Base-by-base conservation (phyloP, 1,140 invertebrate species). In the Proctacanthus coquilletti region DNA sequence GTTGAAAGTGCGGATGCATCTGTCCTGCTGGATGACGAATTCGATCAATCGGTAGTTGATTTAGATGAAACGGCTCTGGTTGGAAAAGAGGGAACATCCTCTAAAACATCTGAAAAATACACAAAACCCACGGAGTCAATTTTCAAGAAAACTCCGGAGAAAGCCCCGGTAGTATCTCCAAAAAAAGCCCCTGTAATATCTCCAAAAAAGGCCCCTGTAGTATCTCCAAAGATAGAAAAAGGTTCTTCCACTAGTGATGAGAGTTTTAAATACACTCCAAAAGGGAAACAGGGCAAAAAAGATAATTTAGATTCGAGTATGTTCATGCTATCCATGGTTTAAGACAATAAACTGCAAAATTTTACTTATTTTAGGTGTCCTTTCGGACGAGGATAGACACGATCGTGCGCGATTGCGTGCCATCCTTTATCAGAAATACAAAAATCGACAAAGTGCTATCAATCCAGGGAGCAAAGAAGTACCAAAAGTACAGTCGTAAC, bases 401-500 rank as follows among this genome's bases (percentile, higher is more conserved):
- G 71, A 80, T 52, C 74, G 72, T 39, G 74, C 71, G 48, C 68
- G 72, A 41, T 56, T 77, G 49, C 66, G 66, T 27, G 66, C 66
- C 5, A 61, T 62, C n/a, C 54, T 74, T 18, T 85, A 84, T 52
- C 68, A 78, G 25, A 68, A 72, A 39, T 89, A 80, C 53, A 64
- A 82, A 23, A 71, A 82, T 42, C 68, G 84, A 51, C 71, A 72
- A 39, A 80, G 77, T 18, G 84, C 85, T 6, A 70, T 74, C 49
- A 69, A 86, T 64, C 74, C 79, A 10, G 87, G 86, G 6, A 66
- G 72, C 3, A 91, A 91, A 60, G 74, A 80, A 58, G 74, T 88
- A 33, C 86, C 87, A 1, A 68, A 80, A 61, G 77, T 84, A 68
- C 47, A 41, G 42, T n/a, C n/a, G n/a, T n/a, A 20, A 19, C n/a